Conservation (phyloP, 2,888 invertebrate species). For the Hirudinaria manillensis region DNA sequence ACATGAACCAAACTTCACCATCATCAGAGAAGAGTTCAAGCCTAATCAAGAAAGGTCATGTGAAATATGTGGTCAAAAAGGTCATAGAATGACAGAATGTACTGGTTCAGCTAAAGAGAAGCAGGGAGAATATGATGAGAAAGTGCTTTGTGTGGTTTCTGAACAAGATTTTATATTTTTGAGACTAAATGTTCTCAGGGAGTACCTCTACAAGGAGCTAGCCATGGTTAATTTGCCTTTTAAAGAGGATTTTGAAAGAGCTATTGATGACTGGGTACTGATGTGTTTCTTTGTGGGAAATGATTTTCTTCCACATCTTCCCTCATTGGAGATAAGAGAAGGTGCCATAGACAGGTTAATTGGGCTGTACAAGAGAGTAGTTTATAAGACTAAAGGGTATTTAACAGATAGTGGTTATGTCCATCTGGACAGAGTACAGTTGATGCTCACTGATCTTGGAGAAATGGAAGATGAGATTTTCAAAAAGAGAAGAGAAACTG, state of each 20-base stretch:
- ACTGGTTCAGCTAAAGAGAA: conserved; percentile 66
- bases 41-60: conserved; percentile 92
- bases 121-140: conserved; percentile 50
- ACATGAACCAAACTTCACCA: conserved; percentile 97
- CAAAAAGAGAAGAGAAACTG: conserved; percentile 78
- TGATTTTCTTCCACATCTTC: conserved; percentile 94
- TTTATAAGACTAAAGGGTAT: conserved; percentile 86
- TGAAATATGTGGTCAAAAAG: conserved; percentile 76
- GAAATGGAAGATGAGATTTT: conserved; percentile 95
- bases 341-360: conserved; percentile 91
- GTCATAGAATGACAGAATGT: conserved; percentile 54
- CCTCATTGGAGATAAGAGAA: conserved; percentile 92
- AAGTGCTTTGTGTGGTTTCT: conserved; percentile 52
- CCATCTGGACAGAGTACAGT: conserved; percentile 82
- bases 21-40: conserved; percentile 95
- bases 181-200: conserved; percentile 79
- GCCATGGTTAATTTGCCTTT: conserved; percentile 83
- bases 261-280: conserved; percentile 92
- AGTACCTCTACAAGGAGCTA: conserved; percentile 84
- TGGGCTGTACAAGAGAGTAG: conserved; percentile 83
- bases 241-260: conserved; percentile 85
- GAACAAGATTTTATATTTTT: conserved; percentile 82
- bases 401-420: conserved; percentile 91
- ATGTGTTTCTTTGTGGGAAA: conserved; percentile 99
- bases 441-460: conserved; percentile 88